These are phyloP conservation scores for Muraenolepis orangiensis DNA, from an alignment of 2,797 vertebrate species.

Conservation along the genomic window DNA sequence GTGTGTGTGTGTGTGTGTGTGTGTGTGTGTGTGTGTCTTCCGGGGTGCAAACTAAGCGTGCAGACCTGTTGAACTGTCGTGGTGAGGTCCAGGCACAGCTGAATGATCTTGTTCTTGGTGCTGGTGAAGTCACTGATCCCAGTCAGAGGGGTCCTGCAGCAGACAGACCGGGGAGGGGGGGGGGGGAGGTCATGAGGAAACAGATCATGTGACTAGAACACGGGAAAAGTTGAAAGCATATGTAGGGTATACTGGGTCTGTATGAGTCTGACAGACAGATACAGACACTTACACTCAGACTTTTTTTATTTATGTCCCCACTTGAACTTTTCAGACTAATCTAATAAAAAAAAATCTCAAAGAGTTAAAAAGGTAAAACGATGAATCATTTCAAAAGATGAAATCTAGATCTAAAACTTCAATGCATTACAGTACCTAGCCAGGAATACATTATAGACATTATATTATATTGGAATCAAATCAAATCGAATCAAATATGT, in stretches of 20 bases:
- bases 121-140: constrained; percentile 94
- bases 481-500: background rate
- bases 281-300: no score
- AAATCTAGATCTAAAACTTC: background rate
- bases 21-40: constrained; percentile 15
- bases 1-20: constrained; percentile 48
- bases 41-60: constrained; percentile 36
- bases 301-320: background rate
- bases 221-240: background rate
- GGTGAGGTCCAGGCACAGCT: constrained; percentile 95
- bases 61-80: constrained; percentile 97
- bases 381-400: background rate
- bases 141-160: constrained; percentile 87
- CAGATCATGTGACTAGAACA: background rate
- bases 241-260: background rate
- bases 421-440: background rate
- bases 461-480: background rate
- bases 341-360: background rate
- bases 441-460: background rate
- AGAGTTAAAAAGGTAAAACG: background rate
- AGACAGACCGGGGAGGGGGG: no score
- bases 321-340: background rate
- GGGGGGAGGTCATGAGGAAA: constrained; percentile 19
- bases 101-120: constrained; percentile 98
- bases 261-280: background rate